Evolutionary conservation across 2,888 invertebrate species (phyloP), one percentile per base, ranked within the genome.

Genomic region (Athalia circularis): DNA sequence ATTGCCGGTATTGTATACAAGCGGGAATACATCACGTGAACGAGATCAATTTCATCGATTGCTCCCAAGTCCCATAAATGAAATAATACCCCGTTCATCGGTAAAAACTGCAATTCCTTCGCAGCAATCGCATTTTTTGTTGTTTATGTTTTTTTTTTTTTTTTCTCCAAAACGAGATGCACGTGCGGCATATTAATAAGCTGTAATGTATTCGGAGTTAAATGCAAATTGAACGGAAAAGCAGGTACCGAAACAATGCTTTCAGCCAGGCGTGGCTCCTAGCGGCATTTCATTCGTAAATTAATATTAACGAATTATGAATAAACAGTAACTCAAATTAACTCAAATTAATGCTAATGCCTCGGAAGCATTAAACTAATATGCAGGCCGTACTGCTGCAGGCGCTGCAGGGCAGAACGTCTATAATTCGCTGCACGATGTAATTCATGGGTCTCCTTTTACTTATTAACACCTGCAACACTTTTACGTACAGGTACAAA

Each of bases 141-240:
- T 5, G 59, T 72, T 72, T 47, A 4, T 13, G 7, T 47, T 47
- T 59, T 54, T 59, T 59, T 45, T n/a, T 54, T n/a, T 54, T n/a
- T 3, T 54, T 9, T n/a, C n/a, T 6, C 54, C 8, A 48, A 75
- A 75, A 29, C 62, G 64, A 61, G 50, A 9, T 7, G 62, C 50
- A 57, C 15, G 50, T 43, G 75, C 72, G 13, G 62, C 50, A 52
- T 75, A 62, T 75, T 72, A 75, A 87, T 87, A 87, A 87, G 86
- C 85, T 84, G 85, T 86, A 87, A 87, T 87, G 86, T 87, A 87
- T 87, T 87, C 87, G 85, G 84, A 84, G 86, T 86, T 83, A 87
- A 87, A 87, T 87, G 88, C 86, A 87, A 87, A 87, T 87, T 87
- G 87, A 86, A 86, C 88, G 85, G 86, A 86, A 87, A 87, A 87